phyloP scores from a whole-genome alignment of 2,113 vertebrate genomes.

The Rhodinocichla rosea region DNA sequence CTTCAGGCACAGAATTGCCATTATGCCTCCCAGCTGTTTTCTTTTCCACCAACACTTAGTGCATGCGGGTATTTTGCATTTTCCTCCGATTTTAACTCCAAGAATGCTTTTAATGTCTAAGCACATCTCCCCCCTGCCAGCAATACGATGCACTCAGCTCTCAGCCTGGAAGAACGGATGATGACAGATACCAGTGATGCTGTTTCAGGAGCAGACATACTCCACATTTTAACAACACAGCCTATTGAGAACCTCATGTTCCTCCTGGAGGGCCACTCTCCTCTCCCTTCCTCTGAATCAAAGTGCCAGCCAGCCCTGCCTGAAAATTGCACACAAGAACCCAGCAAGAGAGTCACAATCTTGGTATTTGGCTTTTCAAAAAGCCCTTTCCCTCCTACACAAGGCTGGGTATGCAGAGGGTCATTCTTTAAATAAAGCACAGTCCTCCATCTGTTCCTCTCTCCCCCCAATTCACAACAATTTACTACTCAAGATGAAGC shows the following conservation, averaged over 20 bases:
- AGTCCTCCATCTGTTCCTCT: constrained; percentile 30
- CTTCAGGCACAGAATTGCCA: not conserved
- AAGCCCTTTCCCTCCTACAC: constrained; percentile 61
- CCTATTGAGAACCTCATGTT: constrained; percentile 52
- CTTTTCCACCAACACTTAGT: not conserved
- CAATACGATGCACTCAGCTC: constrained; percentile 18
- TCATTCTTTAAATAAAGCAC: constrained; percentile 55
- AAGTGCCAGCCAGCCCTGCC: constrained; percentile 30
- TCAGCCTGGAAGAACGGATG: not conserved
- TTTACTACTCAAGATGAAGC: constrained; percentile 70
- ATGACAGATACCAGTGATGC: not conserved
- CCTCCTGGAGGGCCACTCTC: constrained; percentile 60
- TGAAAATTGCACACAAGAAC: constrained; percentile 63
- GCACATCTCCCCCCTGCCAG: not conserved
- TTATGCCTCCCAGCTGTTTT: not conserved
- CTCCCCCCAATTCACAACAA: constrained; percentile 66
- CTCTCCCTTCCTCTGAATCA: constrained; percentile 44
- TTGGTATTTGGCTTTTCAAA: constrained; percentile 58
- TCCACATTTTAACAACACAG: constrained; percentile 52
- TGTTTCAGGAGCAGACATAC: constrained; percentile 46
- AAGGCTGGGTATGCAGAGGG: constrained; percentile 45
- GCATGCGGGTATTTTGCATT: constrained; percentile 6
- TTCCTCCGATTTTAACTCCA: constrained; percentile 27
- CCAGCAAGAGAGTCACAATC: constrained; percentile 53
- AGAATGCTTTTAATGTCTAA: constrained; percentile 46